Conservation (phyloP, 2,113 vertebrate species). For the Eptesicus fuscus region DNA sequence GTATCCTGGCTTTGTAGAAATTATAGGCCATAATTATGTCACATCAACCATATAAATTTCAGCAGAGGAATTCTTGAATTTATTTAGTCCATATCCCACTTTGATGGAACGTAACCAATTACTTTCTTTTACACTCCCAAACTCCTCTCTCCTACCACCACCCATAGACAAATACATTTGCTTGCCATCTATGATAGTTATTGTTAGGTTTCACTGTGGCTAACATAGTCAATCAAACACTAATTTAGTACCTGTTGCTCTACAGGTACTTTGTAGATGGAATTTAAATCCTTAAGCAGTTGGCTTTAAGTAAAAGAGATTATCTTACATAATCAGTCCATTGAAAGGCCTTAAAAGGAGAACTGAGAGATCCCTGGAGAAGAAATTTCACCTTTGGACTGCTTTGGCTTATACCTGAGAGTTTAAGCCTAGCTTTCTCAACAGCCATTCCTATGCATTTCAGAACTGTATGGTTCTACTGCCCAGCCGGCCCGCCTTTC, state of each 20-base stretch:
- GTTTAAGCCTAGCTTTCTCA: neutral
- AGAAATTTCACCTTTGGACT: neutral
- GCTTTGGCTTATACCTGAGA: neutral
- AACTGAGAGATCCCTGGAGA: neutral
- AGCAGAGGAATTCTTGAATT: neutral
- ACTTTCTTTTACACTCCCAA: neutral
- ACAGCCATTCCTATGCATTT: neutral
- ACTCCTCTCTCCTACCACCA: neutral
- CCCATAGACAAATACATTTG: neutral
- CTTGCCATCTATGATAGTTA: neutral
- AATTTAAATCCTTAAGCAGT: neutral
- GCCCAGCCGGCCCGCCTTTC: neutral
- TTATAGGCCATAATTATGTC: slow-evolving; percentile 19
- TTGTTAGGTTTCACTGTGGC: neutral
- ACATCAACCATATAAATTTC: slow-evolving; percentile 26
- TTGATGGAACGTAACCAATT: neutral
- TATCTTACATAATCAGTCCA: neutral
- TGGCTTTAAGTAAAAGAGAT: neutral
- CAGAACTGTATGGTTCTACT: neutral
- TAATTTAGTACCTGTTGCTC: neutral
- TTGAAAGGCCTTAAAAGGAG: neutral
- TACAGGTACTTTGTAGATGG: neutral
- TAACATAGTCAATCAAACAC: neutral
- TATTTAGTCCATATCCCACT: neutral
- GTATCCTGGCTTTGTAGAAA: slow-evolving; percentile 53